phyloP scores from a whole-genome alignment of 35 echinoderm and acorn worm species.

The Apostichopus parvimensis region DNA sequence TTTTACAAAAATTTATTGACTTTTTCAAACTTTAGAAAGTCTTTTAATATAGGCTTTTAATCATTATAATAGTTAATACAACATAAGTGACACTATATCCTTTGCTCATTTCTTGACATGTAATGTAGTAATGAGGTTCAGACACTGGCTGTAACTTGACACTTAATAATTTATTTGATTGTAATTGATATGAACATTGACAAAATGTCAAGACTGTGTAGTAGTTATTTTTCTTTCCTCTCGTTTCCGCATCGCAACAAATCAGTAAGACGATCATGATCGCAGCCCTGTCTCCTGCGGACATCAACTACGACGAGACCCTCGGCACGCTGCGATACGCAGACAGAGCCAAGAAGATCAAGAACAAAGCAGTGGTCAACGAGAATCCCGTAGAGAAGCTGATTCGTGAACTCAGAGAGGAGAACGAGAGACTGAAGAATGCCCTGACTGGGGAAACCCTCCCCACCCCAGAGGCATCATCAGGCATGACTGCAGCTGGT shows the following conservation, averaged over 20 bases:
- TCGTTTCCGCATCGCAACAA: background rate
- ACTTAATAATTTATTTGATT: no score
- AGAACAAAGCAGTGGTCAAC: slow-evolving; percentile 99
- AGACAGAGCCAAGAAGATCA: slow-evolving; percentile 97
- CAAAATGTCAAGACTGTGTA: no score
- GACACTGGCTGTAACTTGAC: no score
- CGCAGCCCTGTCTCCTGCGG: slow-evolving; percentile 89
- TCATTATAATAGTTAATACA: no score
- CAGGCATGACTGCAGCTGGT: slow-evolving; percentile 88
- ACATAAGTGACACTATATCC: no score
- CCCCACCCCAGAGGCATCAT: slow-evolving; percentile 37
- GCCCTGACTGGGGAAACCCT: slow-evolving; percentile 60
- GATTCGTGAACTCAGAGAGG: slow-evolving; percentile 88
- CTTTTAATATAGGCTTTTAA: no score
- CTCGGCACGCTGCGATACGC: slow-evolving; percentile 86
- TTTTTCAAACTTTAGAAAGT: no score
- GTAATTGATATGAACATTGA: no score
- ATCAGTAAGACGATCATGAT: slow-evolving; percentile 94
- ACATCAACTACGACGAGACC: slow-evolving; percentile 98
- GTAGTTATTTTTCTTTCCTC: background rate
- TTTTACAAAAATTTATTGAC: no score
- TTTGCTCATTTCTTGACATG: no score
- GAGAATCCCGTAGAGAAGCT: slow-evolving; percentile 96
- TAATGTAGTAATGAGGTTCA: no score
- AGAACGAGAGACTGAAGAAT: slow-evolving; percentile 89